A percentile compares a stretch with the other conserved stretches of the same genome.
Conservation (phyloP, 2,797 vertebrate species). For the Galagoides demidoff region DNA sequence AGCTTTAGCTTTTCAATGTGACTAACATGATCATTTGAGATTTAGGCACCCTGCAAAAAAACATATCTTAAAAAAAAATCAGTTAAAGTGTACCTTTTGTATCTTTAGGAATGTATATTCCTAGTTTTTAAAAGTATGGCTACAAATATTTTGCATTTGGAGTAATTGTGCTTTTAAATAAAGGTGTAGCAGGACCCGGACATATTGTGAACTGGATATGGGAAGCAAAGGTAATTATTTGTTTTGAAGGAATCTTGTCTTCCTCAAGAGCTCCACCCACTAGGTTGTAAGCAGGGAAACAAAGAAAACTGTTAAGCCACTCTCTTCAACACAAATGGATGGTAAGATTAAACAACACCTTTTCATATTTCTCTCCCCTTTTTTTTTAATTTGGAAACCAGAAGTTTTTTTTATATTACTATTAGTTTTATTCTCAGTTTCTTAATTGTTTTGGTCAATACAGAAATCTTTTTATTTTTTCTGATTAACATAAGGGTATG, state of each 20-base stretch:
- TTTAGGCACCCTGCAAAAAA: neutral
- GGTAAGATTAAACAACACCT: neutral
- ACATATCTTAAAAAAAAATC: slow-evolving; percentile 1
- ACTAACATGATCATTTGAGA: slow-evolving; percentile 47
- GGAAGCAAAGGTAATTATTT: slow-evolving; percentile 50
- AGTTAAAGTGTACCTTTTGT: neutral
- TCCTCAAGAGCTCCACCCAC: neutral
- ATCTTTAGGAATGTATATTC: slow-evolving; percentile 40
- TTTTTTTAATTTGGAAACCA: too few relatives aligned
- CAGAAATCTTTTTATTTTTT: too few relatives aligned
- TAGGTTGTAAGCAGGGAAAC: neutral
- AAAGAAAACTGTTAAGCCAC: neutral
- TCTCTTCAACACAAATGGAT: neutral
- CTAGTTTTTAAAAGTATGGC: neutral
- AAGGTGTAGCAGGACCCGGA: neutral
- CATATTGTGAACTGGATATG: slow-evolving; percentile 11
- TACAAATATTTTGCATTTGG: slow-evolving; percentile 10
- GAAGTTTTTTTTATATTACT: too few relatives aligned
- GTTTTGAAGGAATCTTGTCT: slow-evolving; percentile 37
- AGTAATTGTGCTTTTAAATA: slow-evolving; percentile 34
- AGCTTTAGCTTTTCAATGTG: slow-evolving; percentile 9
- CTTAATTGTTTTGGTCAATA: too few relatives aligned
- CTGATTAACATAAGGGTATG: too few relatives aligned
- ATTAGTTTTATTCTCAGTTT: too few relatives aligned
- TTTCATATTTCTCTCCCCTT: neutral